These are phyloP conservation scores for Caprella mutica DNA, from an alignment of 2,888 invertebrate species.

Conservation along the genomic window DNA sequence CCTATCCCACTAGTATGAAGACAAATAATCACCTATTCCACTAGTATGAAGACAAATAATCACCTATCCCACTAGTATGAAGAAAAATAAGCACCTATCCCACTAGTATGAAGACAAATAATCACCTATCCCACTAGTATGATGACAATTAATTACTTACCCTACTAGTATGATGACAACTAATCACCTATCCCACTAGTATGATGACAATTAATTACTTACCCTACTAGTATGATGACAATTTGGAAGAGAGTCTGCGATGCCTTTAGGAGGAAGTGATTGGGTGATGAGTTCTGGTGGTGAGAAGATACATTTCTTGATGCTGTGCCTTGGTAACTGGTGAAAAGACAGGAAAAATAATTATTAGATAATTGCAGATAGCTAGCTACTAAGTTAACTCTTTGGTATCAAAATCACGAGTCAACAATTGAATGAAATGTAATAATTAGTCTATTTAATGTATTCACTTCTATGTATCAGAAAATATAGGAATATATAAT, in stretches of 20 bases:
- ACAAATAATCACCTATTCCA: neutral
- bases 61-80: neutral
- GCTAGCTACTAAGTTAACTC: too few relatives aligned
- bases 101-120: neutral
- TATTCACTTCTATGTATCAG: too few relatives aligned
- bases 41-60: neutral
- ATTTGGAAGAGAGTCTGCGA: constrained; percentile 30
- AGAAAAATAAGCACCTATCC: neutral
- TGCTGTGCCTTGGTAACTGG: too few relatives aligned
- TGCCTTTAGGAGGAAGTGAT: constrained; percentile 26
- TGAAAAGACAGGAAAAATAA: too few relatives aligned
- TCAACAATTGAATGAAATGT: too few relatives aligned
- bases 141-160: constrained; percentile 4
- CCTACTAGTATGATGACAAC: constrained; percentile 28
- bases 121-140: neutral
- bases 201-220: neutral
- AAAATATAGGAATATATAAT: too few relatives aligned
- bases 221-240: constrained; percentile 29
- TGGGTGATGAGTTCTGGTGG: constrained; percentile 27
- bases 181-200: too few relatives aligned
- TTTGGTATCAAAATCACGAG: too few relatives aligned
- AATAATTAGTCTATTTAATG: too few relatives aligned
- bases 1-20: neutral
- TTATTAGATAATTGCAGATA: too few relatives aligned
- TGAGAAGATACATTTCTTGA: constrained; percentile 10